phyloP scores from a whole-genome alignment of 2,113 vertebrate species.

The Oxyura jamaicensis region DNA sequence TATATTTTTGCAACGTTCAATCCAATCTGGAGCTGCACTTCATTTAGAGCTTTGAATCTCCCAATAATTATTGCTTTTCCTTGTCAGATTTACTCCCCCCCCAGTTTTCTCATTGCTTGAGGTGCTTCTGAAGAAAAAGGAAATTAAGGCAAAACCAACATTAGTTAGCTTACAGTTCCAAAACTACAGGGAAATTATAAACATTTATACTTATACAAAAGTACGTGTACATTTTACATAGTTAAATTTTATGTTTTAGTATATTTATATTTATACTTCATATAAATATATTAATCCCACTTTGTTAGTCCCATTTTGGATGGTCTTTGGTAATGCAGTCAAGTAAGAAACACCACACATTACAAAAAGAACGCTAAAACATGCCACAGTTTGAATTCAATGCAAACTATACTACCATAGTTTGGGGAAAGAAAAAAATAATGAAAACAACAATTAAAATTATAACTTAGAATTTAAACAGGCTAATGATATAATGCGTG shows the following conservation, averaged over 20 bases:
- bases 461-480: not conserved
- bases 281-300: not conserved
- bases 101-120: not conserved
- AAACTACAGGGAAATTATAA: not conserved
- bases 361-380: not conserved
- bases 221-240: not conserved
- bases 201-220: not conserved
- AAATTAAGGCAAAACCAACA: not conserved
- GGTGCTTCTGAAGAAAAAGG: not conserved
- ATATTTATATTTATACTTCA: not conserved
- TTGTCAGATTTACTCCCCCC: not conserved
- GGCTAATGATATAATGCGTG: not conserved
- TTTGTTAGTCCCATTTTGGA: not conserved
- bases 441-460: not conserved
- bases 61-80: not conserved
- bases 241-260: not conserved
- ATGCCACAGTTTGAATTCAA: not conserved
- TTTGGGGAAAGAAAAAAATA: not conserved
- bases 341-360: not conserved
- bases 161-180: not conserved
- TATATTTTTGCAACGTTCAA: not conserved
- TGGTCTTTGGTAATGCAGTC: not conserved
- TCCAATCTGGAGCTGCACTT: not conserved
- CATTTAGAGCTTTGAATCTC: not conserved
- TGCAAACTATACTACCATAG: not conserved